Evolutionary conservation across 2,797 vertebrate species (phyloP).

Genomic region (Parauchenoglanis ngamensis): DNA sequence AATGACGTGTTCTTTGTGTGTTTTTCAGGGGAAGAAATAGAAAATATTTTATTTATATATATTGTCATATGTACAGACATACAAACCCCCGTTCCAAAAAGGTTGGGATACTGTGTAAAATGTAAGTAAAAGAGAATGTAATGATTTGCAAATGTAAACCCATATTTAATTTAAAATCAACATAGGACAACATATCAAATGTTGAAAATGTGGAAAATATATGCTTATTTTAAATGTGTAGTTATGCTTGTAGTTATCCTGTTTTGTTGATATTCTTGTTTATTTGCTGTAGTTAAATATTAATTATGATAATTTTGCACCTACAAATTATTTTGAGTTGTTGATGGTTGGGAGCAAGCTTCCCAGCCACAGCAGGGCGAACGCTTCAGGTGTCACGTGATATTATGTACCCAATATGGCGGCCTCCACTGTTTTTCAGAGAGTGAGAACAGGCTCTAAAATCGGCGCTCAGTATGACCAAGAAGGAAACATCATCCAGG

Average conservation of each 20-base stretch:
- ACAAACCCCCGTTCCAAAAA: no score
- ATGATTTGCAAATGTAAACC: no score
- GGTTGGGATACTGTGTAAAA: no score
- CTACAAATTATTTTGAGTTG: no score
- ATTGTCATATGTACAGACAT: no score
- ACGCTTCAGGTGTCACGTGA: slow-evolving; percentile 60
- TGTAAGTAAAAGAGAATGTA: no score
- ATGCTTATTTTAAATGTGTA: not conserved
- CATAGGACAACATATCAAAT: no score
- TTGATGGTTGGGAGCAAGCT: not conserved
- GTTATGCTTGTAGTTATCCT: no score
- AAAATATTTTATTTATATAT: no score
- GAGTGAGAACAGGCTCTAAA: slow-evolving; percentile 75
- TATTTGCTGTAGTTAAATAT: not conserved
- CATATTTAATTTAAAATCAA: no score
- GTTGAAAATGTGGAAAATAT: not conserved
- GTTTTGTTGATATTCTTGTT: not conserved
- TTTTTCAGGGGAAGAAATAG: no score
- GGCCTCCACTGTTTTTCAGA: slow-evolving; percentile 74
- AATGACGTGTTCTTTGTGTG: not conserved
- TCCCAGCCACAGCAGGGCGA: not conserved
- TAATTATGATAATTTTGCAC: no score
- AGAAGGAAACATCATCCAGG: slow-evolving; percentile 79
- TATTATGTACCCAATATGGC: slow-evolving; percentile 51
- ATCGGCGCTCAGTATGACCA: slow-evolving; percentile 78